A percentile compares a stretch with the other conserved stretches of the same genome.
Evolutionary conservation across 2,888 invertebrate species (phyloP).

Genomic region (Hyppa rectilinea): DNA sequence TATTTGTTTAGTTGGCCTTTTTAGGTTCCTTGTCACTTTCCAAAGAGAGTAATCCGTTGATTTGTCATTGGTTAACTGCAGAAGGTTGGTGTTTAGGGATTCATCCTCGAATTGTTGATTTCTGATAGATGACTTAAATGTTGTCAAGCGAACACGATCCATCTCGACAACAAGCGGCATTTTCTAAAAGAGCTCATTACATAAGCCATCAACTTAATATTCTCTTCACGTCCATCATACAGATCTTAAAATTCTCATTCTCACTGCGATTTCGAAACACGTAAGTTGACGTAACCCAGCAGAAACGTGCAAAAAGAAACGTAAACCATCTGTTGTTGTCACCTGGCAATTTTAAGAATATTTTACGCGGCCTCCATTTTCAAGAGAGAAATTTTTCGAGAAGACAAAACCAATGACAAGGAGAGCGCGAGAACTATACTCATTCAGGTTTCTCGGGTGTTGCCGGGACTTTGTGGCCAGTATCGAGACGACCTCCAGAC

Average conservation of each 20-base stretch:
- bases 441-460: background rate
- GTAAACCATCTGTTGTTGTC: conserved; percentile 23
- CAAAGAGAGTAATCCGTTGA: no score
- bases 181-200: conserved; percentile 40
- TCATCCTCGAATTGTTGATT: no score
- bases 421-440: background rate
- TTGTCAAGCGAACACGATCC: conserved; percentile 30
- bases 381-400: background rate
- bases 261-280: conserved; percentile 52
- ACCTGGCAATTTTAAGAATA: conserved; percentile 15
- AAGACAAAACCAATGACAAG: background rate
- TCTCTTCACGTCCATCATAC: conserved; percentile 37
- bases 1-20: no score
- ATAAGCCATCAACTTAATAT: conserved; percentile 47
- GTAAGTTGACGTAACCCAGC: conserved; percentile 50
- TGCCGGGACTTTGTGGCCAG: background rate
- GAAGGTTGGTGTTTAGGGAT: no score
- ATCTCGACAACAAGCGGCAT: conserved; percentile 6
- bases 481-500: no score
- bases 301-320: conserved; percentile 30
- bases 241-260: conserved; percentile 56
- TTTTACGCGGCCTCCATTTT: background rate
- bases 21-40: no score
- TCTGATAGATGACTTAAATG: conserved; percentile 5
- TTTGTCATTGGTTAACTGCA: no score